Percentiles rank a stretch among this genome's conserved stretches.
These are phyloP conservation scores for Philypnodon macrostomus DNA, from an alignment of 2,797 vertebrate genomes.

Conservation along the genomic window DNA sequence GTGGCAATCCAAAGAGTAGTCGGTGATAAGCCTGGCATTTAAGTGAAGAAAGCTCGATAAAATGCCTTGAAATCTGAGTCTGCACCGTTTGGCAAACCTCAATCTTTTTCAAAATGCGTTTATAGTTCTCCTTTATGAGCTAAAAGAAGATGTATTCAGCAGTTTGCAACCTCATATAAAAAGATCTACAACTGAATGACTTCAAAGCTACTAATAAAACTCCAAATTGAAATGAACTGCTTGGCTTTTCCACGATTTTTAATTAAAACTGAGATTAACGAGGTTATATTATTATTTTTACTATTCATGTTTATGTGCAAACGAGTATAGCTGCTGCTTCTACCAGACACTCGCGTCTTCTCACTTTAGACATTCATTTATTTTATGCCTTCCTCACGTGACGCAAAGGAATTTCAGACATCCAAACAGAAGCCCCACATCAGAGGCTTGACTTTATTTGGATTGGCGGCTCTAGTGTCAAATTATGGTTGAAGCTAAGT, in stretches of 20 bases:
- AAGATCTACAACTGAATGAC: background rate
- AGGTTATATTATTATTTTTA: background rate
- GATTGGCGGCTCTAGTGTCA: background rate
- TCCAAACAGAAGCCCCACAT: slow-evolving; percentile 4
- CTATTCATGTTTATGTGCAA: too few relatives aligned
- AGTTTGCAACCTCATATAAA: background rate
- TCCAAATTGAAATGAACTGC: background rate
- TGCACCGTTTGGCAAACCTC: background rate
- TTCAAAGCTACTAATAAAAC: slow-evolving; percentile 4
- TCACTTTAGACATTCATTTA: too few relatives aligned
- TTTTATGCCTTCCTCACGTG: background rate
- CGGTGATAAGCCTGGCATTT: too few relatives aligned
- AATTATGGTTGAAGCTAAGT: too few relatives aligned
- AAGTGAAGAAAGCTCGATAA: too few relatives aligned
- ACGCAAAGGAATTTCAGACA: background rate
- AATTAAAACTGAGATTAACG: background rate
- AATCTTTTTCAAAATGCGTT: slow-evolving; percentile 1
- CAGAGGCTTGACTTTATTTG: background rate
- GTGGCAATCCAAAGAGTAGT: too few relatives aligned
- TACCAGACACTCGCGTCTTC: too few relatives aligned
- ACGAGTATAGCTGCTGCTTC: background rate
- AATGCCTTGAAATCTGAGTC: background rate
- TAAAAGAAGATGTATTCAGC: background rate
- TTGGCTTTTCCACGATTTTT: too few relatives aligned
- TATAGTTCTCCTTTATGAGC: background rate